Evolutionary conservation across 2,888 invertebrate genomes (phyloP).

Genomic region (Cyrtodaria siliqua): DNA sequence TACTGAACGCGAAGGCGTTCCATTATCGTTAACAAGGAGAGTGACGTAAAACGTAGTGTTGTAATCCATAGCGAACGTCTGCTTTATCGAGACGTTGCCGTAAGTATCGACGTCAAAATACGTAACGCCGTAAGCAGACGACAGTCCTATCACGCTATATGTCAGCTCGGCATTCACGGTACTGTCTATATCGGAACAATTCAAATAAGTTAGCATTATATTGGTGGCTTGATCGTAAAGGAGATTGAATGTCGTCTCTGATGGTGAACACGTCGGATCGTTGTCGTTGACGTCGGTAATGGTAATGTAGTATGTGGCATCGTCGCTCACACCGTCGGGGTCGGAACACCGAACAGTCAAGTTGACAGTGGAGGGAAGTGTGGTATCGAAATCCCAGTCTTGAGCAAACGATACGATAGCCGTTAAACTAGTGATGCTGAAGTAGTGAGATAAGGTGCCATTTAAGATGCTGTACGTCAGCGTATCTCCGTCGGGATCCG

Average conservation of each 20-base stretch:
- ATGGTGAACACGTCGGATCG: constrained; percentile 43
- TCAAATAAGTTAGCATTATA: constrained; percentile 26
- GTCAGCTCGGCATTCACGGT: constrained; percentile 47
- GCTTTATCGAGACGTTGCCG: constrained; percentile 51
- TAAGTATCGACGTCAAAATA: constrained; percentile 47
- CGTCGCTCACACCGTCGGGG: constrained; percentile 34
- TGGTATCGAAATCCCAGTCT: constrained; percentile 51
- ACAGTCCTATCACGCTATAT: constrained; percentile 36
- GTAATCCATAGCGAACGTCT: constrained; percentile 43
- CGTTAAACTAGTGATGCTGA: constrained; percentile 35
- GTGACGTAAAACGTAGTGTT: constrained; percentile 59
- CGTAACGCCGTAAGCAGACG: constrained; percentile 31
- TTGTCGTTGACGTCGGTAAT: constrained; percentile 61
- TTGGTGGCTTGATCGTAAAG: constrained; percentile 32
- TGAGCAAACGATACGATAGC: constrained; percentile 27
- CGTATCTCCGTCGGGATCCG: constrained; percentile 51
- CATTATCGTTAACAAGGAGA: constrained; percentile 41
- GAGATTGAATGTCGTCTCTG: constrained; percentile 31
- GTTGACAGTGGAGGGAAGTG: constrained; percentile 35
- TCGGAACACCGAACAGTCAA: constrained; percentile 57
- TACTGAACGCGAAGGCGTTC: constrained; percentile 36
- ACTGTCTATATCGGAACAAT: constrained; percentile 53
- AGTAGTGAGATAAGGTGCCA: constrained; percentile 40
- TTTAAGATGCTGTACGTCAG: constrained; percentile 44
- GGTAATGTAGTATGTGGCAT: constrained; percentile 32